Percentiles rank a stretch among this genome's conserved stretches.
These are phyloP conservation scores for Elegia similella DNA, from an alignment of 2,888 invertebrate genomes.

Conservation along the genomic window DNA sequence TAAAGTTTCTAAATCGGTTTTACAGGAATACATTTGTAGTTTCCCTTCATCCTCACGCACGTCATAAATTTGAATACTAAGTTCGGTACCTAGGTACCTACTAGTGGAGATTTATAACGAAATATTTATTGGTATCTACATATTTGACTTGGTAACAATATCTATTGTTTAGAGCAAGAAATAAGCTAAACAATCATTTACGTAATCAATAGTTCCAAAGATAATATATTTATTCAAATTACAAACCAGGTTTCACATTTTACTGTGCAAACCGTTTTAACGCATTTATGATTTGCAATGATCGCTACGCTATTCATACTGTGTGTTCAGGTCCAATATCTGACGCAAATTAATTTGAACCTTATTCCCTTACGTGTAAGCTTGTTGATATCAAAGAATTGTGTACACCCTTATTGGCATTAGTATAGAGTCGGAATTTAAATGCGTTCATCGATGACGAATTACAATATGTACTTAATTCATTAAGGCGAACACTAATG, in stretches of 20 bases:
- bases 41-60: no score
- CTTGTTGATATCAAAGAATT: background rate
- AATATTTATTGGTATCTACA: no score
- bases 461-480: slow-evolving; percentile 14
- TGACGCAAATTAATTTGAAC: background rate
- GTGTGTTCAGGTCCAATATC: background rate
- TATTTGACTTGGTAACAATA: background rate
- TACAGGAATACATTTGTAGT: no score
- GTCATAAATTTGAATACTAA: no score
- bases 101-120: no score
- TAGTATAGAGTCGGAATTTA: slow-evolving; percentile 7
- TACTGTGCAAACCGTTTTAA: slow-evolving; percentile 12
- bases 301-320: slow-evolving; percentile 15
- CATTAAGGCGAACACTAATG: slow-evolving; percentile 8
- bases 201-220: background rate
- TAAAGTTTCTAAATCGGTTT: no score
- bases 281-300: slow-evolving; percentile 17
- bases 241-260: slow-evolving; percentile 12
- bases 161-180: background rate
- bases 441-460: slow-evolving; percentile 11
- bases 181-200: background rate
- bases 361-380: background rate
- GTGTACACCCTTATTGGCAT: slow-evolving; percentile 4
- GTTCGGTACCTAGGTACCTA: no score
- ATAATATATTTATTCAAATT: slow-evolving; percentile 14